Percentiles rank a stretch among this genome's conserved stretches.
Evolutionary conservation across 2,888 invertebrate species (phyloP).

Genomic region (Sympetrum striolatum): DNA sequence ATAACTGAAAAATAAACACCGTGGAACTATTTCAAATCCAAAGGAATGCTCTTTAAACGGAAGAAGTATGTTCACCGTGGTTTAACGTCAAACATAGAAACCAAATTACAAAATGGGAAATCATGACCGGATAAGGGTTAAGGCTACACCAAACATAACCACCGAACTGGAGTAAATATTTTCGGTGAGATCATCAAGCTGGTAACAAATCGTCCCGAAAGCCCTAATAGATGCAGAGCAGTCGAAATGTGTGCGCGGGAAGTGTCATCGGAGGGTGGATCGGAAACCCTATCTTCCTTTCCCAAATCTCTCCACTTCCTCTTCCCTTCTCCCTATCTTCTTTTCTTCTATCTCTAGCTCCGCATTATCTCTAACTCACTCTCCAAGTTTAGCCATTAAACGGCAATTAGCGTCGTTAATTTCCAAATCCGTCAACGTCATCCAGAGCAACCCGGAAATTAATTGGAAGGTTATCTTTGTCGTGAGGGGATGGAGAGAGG

Average conservation of each 20-base stretch:
- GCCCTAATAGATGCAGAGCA: neutral
- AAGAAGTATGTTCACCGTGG: too few relatives aligned
- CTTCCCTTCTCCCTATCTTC: neutral
- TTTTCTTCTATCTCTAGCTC: neutral
- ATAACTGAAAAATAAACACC: too few relatives aligned
- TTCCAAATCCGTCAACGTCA: slow-evolving; percentile 42
- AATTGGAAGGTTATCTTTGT: slow-evolving; percentile 32
- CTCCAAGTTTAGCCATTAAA: slow-evolving; percentile 33
- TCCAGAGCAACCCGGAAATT: slow-evolving; percentile 23
- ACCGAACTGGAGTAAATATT: neutral
- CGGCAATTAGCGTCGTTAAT: slow-evolving; percentile 36
- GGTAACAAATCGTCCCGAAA: neutral
- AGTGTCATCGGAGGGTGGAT: neutral
- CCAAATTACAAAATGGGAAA: neutral
- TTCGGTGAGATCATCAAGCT: neutral
- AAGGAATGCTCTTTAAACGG: too few relatives aligned
- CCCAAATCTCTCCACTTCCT: neutral
- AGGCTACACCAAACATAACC: neutral
- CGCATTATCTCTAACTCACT: slow-evolving; percentile 30
- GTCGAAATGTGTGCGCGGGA: neutral
- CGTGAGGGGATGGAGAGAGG: neutral
- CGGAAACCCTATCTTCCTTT: neutral
- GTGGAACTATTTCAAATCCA: too few relatives aligned
- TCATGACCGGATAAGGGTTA: neutral
- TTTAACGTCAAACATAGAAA: too few relatives aligned